phyloP scores from a whole-genome alignment of 2,113 vertebrate genomes.

The Ceyx cyanopectus region DNA sequence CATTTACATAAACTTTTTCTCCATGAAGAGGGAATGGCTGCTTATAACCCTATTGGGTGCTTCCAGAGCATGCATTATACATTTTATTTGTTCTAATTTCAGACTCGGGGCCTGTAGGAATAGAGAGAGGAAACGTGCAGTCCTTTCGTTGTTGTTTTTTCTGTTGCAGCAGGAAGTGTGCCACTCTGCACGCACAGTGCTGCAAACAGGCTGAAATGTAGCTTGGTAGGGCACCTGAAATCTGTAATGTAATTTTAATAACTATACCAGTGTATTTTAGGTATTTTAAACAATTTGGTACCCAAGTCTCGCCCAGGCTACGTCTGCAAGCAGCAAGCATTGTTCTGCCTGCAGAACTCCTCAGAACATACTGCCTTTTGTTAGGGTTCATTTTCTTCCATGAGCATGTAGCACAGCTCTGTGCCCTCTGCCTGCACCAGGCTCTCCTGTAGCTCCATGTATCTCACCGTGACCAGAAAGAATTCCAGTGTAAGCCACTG shows the following conservation, averaged over 20 bases:
- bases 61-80: conserved; percentile 85
- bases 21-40: conserved; percentile 84
- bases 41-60: conserved; percentile 88
- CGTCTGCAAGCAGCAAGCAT: background rate
- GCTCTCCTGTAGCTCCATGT: background rate
- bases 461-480: background rate
- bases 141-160: background rate
- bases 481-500: background rate
- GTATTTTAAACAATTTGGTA: background rate
- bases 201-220: background rate
- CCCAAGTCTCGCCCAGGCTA: background rate
- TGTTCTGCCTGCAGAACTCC: background rate
- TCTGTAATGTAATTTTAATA: background rate
- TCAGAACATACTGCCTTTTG: background rate
- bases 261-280: background rate
- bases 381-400: background rate
- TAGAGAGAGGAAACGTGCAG: conserved; percentile 27
- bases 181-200: background rate
- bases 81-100: conserved; percentile 76
- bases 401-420: background rate
- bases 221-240: background rate
- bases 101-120: conserved; percentile 61
- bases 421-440: background rate
- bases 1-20: conserved; percentile 97
- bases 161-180: background rate